Evolutionary conservation across 2,888 invertebrate genomes (phyloP).

Genomic region (Cordilura impudica): DNA sequence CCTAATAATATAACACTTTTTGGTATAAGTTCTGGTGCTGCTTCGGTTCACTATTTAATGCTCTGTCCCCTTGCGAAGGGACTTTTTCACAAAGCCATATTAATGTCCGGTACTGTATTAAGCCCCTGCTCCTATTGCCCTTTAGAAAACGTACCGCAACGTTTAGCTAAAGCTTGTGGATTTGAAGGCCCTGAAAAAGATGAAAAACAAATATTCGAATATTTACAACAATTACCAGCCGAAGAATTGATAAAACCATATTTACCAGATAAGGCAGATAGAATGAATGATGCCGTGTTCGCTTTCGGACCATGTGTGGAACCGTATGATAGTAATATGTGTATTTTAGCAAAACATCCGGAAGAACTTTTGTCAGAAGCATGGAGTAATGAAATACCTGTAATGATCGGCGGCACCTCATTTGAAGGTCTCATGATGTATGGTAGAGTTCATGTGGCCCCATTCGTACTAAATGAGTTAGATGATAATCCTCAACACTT

Average conservation of each 20-base stretch:
- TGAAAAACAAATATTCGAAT: conserved; percentile 74
- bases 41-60: conserved; percentile 78
- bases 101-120: conserved; percentile 73
- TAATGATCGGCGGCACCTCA: conserved; percentile 73
- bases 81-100: conserved; percentile 75
- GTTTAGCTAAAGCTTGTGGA: conserved; percentile 73
- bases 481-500: too few relatives aligned
- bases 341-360: conserved; percentile 70
- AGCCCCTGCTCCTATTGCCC: conserved; percentile 71
- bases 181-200: conserved; percentile 73
- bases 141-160: conserved; percentile 69
- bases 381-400: conserved; percentile 74
- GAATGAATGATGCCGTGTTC: conserved; percentile 67
- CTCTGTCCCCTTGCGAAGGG: too few relatives aligned
- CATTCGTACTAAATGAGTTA: too few relatives aligned
- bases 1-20: conserved; percentile 79
- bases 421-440: conserved; percentile 75
- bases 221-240: conserved; percentile 72
- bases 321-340: conserved; percentile 70
- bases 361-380: conserved; percentile 71
- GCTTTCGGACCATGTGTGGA: conserved; percentile 74
- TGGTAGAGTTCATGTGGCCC: too few relatives aligned
- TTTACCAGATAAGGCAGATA: conserved; percentile 69
- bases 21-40: conserved; percentile 79
- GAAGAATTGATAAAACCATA: conserved; percentile 68